These are phyloP conservation scores for Pantherophis alleghaniensis DNA, from an alignment of 2,797 vertebrate species.

Conservation along the genomic window DNA sequence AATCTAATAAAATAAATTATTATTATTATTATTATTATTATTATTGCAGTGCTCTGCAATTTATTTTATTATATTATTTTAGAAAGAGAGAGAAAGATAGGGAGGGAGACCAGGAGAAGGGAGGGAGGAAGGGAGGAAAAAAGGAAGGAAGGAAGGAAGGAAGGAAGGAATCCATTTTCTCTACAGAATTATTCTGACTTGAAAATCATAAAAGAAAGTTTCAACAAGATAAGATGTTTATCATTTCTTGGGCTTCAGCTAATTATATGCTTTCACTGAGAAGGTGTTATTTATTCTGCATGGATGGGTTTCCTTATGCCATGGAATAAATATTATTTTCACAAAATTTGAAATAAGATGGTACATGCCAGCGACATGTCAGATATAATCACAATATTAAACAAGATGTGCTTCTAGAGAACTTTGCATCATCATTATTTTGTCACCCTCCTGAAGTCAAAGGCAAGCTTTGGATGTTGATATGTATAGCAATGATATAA, in stretches of 20 bases:
- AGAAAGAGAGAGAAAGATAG: background rate
- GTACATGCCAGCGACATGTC: conserved; percentile 52
- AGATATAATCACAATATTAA: conserved; percentile 56
- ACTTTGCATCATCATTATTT: conserved; percentile 46
- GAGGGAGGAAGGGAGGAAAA: fast-evolving
- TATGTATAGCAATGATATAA: conserved; percentile 30
- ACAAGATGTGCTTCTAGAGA: conserved; percentile 29
- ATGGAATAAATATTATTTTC: conserved; percentile 68
- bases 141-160: background rate
- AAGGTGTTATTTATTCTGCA: conserved; percentile 68
- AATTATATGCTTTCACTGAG: conserved; percentile 64
- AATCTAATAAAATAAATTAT: too few species aligned
- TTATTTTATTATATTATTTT: background rate
- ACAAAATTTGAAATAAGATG: conserved; percentile 60
- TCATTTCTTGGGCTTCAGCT: conserved; percentile 67
- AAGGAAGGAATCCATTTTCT: conserved; percentile 22
- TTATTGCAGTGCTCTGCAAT: background rate
- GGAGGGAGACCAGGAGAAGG: too few species aligned
- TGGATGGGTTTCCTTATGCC: conserved; percentile 58
- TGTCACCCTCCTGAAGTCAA: conserved; percentile 50
- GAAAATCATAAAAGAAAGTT: conserved; percentile 54
- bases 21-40: too few species aligned
- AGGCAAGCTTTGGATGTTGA: conserved; percentile 38
- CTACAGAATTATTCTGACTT: conserved; percentile 50
- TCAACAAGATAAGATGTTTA: conserved; percentile 60